These are phyloP conservation scores for Leptosomus discolor DNA, from an alignment of 2,113 vertebrate species.

Conservation along the genomic window DNA sequence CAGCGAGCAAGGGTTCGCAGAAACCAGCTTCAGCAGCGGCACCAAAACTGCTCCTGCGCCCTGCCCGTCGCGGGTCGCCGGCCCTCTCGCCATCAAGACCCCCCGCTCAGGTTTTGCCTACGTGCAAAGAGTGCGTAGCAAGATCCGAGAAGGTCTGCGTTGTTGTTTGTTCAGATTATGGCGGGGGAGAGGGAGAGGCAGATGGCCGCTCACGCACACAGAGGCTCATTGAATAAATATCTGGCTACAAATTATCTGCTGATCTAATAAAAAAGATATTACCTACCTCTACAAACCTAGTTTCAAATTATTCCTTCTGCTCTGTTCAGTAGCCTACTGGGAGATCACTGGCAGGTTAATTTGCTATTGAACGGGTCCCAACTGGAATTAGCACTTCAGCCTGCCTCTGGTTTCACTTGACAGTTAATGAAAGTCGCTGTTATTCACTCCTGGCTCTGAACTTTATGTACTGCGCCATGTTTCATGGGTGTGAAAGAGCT, in stretches of 20 bases:
- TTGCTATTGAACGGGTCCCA: constrained; percentile 62
- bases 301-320: constrained; percentile 58
- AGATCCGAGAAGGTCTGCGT: neutral
- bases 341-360: constrained; percentile 66
- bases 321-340: constrained; percentile 33
- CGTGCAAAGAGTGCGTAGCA: accelerated
- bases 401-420: constrained; percentile 35
- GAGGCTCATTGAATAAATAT: constrained; percentile 8
- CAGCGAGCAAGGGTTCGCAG: neutral
- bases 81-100: accelerated
- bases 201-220: neutral
- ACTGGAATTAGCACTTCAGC: constrained; percentile 48
- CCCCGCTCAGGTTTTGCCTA: accelerated
- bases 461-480: neutral
- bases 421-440: constrained; percentile 51
- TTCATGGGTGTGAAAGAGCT: neutral
- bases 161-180: accelerated
- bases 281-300: constrained; percentile 43
- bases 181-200: neutral
- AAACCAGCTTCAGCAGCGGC: accelerated
- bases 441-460: constrained; percentile 42
- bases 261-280: constrained; percentile 69
- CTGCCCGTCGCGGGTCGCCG: accelerated
- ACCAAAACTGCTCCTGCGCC: accelerated
- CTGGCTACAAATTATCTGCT: constrained; percentile 51